Conservation (phyloP, 2,113 vertebrate species). For the Chamaetylas fuelleborni region DNA sequence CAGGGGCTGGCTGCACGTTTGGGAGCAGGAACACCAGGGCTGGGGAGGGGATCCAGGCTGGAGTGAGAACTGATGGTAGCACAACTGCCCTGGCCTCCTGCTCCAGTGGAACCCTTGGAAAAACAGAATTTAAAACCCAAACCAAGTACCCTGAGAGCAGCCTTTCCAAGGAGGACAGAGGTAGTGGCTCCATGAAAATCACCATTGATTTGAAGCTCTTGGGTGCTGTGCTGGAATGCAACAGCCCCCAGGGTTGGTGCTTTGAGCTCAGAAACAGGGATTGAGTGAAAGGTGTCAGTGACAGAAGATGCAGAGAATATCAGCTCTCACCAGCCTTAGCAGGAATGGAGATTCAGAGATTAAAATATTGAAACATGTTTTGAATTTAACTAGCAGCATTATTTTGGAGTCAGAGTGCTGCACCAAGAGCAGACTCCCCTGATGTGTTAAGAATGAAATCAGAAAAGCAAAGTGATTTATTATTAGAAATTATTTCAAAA, state of each 20-base stretch:
- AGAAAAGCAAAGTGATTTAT: not conserved
- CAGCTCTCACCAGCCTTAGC: not conserved
- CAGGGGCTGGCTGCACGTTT: not conserved
- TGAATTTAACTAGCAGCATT: not conserved
- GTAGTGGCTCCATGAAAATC: not conserved
- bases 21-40: not conserved
- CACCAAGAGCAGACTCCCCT: not conserved
- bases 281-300: not conserved
- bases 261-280: not conserved
- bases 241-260: not conserved
- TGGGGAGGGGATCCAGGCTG: not conserved
- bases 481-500: not conserved
- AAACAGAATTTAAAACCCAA: not conserved
- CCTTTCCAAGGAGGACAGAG: not conserved
- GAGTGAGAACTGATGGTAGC: not conserved
- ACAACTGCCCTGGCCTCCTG: not conserved
- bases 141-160: not conserved
- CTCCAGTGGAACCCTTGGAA: not conserved
- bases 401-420: not conserved
- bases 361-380: not conserved
- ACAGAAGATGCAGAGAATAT: not conserved
- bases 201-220: accelerated
- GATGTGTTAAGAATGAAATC: not conserved
- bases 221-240: not conserved
- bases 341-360: not conserved